Evolutionary conservation across 2,797 vertebrate genomes (phyloP), one percentile per base, ranked within the genome.

Genomic region (Pipistrellus kuhlii): DNA sequence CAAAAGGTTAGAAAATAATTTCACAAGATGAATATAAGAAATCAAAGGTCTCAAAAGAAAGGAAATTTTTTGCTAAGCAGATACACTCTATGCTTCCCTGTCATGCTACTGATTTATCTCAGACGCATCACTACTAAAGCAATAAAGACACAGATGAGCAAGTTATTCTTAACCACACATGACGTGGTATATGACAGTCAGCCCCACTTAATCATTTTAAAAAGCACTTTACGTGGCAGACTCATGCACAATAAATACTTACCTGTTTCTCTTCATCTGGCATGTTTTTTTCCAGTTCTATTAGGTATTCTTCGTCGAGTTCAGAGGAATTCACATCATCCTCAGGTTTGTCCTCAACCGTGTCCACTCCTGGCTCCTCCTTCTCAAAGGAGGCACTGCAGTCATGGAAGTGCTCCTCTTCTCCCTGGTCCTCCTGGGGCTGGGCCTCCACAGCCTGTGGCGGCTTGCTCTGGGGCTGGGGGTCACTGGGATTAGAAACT

Each of bases 221-320:
- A 89, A 93, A 76, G 55, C 13, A 66, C 64, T 35, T 62, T 62
- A 55, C 1, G 0, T 17, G 21, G 23, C 23, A 53, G 17, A 51
- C 23, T 27, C 1, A 11, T 4, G 10, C 17, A 75, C 0, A 75
- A 3, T 55, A 66, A 78, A 5, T 11, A 53, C 17, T 98, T 98
- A 99, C 99, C 99, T 99, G 98, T 95, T 98, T 99, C 97, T 99
- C 99, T 94, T 99, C 99, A 53, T 99, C 98, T 0, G 99, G 98
- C 98, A 99, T 97, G 68, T 99, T 97, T 97, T 99, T 99, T 97
- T 99, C 99, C 90, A 98, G 95, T 95, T 99, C 99, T 96, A 98
- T 95, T 94, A 99, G 98, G 85, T 99, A 98, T 30, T 99, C 99
- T 88, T 99, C 99, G 53, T 99, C 99, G 94, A 98, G 97, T 72